These are phyloP conservation scores for Ephestia elutella DNA, from an alignment of 1,140 invertebrate genomes.

Conservation along the genomic window DNA sequence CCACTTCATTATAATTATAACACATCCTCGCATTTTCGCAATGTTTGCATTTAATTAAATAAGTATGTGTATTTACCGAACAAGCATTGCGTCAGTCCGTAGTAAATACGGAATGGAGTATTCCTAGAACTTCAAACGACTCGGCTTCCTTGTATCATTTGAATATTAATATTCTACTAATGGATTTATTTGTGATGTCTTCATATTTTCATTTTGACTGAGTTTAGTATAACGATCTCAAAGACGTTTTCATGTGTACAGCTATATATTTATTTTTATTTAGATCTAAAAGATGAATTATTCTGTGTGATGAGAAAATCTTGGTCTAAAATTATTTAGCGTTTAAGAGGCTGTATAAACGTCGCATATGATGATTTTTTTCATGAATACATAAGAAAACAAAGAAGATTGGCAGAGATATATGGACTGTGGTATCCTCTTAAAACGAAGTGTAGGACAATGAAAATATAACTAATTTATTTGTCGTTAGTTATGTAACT, in stretches of 20 bases:
- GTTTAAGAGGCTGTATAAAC: too few relatives aligned
- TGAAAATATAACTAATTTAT: too few relatives aligned
- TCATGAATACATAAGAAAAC: too few relatives aligned
- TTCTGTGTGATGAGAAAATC: too few relatives aligned
- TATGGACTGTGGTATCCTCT: too few relatives aligned
- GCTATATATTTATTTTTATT: neutral
- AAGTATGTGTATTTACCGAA: neutral
- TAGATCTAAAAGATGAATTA: too few relatives aligned
- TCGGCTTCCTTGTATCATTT: neutral
- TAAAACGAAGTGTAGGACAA: too few relatives aligned
- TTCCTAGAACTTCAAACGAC: neutral
- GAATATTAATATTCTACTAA: neutral
- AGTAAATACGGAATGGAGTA: neutral
- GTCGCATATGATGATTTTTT: too few relatives aligned
- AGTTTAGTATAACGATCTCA: neutral
- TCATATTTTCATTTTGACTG: neutral
- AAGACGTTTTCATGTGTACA: neutral
- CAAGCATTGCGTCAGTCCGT: neutral
- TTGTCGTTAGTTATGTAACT: too few relatives aligned
- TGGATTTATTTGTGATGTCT: neutral
- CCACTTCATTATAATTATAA: neutral
- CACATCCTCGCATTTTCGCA: neutral
- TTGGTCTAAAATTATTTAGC: too few relatives aligned
- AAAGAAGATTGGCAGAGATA: too few relatives aligned
- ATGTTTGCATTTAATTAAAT: neutral